Conservation (phyloP, 2,797 vertebrate species). For the Melanotaenia nigrans region DNA sequence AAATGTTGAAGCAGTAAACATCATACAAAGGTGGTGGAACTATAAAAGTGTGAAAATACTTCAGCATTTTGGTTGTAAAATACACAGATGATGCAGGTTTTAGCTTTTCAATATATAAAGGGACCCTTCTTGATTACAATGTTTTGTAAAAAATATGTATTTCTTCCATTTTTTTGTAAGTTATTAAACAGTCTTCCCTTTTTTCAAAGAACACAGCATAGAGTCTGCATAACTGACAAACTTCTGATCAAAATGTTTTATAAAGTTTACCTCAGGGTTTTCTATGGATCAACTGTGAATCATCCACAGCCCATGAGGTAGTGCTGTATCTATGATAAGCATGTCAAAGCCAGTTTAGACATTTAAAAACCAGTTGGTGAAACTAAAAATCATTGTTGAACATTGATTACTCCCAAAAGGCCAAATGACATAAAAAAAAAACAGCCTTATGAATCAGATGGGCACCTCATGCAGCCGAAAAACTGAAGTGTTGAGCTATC, state of each 20-base stretch:
- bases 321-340: constrained; percentile 72
- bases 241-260: constrained; percentile 66
- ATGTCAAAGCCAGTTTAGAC: constrained; percentile 63
- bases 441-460: constrained; percentile 15
- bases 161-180: constrained; percentile 4
- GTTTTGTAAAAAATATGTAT: constrained; percentile 31
- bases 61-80: constrained; percentile 77
- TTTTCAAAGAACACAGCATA: constrained; percentile 65
- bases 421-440: neutral
- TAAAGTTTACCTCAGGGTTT: constrained; percentile 67
- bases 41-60: constrained; percentile 77
- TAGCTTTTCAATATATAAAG: constrained; percentile 59
- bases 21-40: constrained; percentile 68
- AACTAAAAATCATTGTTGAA: constrained; percentile 35
- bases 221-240: constrained; percentile 63
- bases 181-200: constrained; percentile 55
- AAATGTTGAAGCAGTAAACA: constrained; percentile 76
- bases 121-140: constrained; percentile 46
- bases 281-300: constrained; percentile 45
- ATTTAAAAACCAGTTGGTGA: constrained; percentile 51
- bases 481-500: constrained; percentile 23
- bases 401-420: constrained; percentile 11
- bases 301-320: constrained; percentile 73
- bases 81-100: constrained; percentile 56
- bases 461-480: constrained; percentile 24